Percentiles rank a stretch among this genome's conserved stretches.
Conservation (phyloP, 2,797 vertebrate species). For the Mormyrops boulengeri region DNA sequence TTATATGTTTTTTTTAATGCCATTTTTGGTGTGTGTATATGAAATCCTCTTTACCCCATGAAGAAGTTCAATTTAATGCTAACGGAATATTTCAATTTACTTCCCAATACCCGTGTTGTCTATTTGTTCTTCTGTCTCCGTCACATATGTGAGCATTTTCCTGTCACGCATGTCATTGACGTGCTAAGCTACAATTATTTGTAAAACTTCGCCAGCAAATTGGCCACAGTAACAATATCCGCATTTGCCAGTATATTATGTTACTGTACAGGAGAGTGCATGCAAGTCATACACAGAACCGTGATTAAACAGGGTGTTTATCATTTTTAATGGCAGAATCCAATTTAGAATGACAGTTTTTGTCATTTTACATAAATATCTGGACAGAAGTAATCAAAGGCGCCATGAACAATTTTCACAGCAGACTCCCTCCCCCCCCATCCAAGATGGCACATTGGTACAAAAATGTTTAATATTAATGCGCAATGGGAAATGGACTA, state of each 20-base stretch:
- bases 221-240: background rate
- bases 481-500: background rate
- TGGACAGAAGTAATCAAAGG: background rate
- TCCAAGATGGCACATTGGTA: background rate
- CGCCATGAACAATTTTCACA: background rate
- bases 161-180: background rate
- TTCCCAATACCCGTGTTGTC: background rate
- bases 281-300: background rate
- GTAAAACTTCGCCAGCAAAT: background rate
- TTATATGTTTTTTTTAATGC: background rate
- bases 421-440: background rate
- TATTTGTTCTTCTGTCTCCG: background rate
- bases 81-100: background rate
- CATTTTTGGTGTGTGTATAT: conserved; percentile 6
- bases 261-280: background rate
- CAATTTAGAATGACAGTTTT: background rate
- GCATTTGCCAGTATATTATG: background rate
- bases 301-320: background rate
- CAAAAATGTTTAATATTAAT: background rate
- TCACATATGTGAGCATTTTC: background rate
- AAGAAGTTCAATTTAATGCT: background rate
- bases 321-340: conserved; percentile 7
- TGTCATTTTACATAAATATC: background rate
- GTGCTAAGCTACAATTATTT: background rate
- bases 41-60: background rate